A percentile compares a stretch with the other conserved stretches of the same genome.
These are phyloP conservation scores for Drosophila repletoides DNA, from an alignment of 1,140 invertebrate genomes.

Conservation along the genomic window DNA sequence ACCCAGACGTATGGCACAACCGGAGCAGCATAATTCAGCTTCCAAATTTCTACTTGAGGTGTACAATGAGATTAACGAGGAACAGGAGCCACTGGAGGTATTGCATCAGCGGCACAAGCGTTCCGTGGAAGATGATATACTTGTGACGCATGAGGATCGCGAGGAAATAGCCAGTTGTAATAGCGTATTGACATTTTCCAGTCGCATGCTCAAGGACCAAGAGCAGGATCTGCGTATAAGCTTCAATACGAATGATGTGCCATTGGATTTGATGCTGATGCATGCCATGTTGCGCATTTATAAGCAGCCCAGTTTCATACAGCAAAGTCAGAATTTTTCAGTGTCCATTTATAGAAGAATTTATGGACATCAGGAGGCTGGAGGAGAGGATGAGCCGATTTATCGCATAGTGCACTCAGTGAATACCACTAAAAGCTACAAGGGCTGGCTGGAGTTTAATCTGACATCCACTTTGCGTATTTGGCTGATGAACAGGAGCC, in stretches of 20 bases:
- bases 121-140: slow-evolving; percentile 58
- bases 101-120: slow-evolving; percentile 62
- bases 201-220: slow-evolving; percentile 31
- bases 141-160: slow-evolving; percentile 65
- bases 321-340: slow-evolving; percentile 39
- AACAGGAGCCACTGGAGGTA: slow-evolving; percentile 59
- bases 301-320: slow-evolving; percentile 52
- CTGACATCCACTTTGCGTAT: slow-evolving; percentile 50
- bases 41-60: slow-evolving; percentile 76
- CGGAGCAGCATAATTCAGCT: slow-evolving; percentile 56
- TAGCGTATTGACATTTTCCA: slow-evolving; percentile 72
- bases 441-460: slow-evolving; percentile 77
- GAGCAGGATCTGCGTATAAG: slow-evolving; percentile 42
- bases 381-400: slow-evolving; percentile 14
- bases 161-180: slow-evolving; percentile 73
- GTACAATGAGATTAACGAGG: slow-evolving; percentile 74
- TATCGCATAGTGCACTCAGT: slow-evolving; percentile 62
- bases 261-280: slow-evolving; percentile 50
- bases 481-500: slow-evolving; percentile 50
- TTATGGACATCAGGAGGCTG: slow-evolving; percentile 35
- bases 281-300: slow-evolving; percentile 68
- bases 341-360: slow-evolving; percentile 59
- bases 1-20: slow-evolving; percentile 28
- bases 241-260: slow-evolving; percentile 74
- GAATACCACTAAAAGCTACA: slow-evolving; percentile 56